Conservation (phyloP, 2,113 vertebrate genomes). For the Aphyosemion australe region DNA sequence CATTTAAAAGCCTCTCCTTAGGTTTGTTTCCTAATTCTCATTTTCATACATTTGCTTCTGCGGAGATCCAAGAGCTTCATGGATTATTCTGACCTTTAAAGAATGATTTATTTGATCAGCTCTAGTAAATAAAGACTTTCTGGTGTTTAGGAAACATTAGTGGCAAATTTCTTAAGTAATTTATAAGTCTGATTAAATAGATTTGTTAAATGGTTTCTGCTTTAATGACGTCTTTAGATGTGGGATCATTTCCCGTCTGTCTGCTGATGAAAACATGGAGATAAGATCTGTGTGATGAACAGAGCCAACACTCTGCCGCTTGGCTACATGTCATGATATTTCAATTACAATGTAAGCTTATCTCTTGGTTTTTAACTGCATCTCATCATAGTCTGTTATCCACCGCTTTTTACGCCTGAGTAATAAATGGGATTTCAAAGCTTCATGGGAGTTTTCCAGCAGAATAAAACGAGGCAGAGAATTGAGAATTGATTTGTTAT, state of each 20-base stretch:
- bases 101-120: too few relatives aligned
- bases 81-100: too few relatives aligned
- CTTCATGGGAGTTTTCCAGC: conserved; percentile 45
- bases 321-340: conserved; percentile 62
- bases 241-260: conserved; percentile 14
- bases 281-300: conserved; percentile 46
- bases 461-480: conserved; percentile 68
- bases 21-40: too few relatives aligned
- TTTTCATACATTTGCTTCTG: too few relatives aligned
- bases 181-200: background rate
- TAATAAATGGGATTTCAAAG: conserved; percentile 76
- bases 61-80: too few relatives aligned
- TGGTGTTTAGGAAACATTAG: too few relatives aligned
- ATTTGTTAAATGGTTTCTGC: conserved; percentile 8
- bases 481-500: conserved; percentile 71
- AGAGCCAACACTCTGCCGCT: conserved; percentile 38
- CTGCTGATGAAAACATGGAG: conserved; percentile 28
- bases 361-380: conserved; percentile 60
- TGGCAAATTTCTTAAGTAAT: too few relatives aligned
- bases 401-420: conserved; percentile 63
- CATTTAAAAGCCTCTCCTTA: too few relatives aligned
- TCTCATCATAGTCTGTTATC: conserved; percentile 73
- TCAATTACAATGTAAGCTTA: conserved; percentile 72
- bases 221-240: background rate
- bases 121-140: too few relatives aligned